Evolutionary conservation across 1,140 invertebrate species (phyloP).

Genomic region (Drosophila leontia): DNA sequence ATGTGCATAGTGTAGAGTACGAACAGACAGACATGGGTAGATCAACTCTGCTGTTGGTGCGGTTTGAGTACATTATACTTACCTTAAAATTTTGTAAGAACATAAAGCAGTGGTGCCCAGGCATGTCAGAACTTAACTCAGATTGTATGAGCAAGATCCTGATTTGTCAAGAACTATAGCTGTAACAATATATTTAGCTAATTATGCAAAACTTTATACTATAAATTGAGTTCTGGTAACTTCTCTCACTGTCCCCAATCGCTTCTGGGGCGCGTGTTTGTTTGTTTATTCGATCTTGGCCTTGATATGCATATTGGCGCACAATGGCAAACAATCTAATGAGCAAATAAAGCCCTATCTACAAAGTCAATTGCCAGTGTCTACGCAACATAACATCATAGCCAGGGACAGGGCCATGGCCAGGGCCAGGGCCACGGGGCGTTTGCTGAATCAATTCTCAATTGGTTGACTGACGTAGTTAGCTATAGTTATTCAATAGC

Average conservation of each 20-base stretch:
- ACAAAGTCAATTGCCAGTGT: slow-evolving; percentile 38
- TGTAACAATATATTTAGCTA: too few species aligned
- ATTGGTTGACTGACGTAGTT: neutral
- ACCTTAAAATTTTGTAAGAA: too few species aligned
- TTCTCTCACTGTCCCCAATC: slow-evolving; percentile 5
- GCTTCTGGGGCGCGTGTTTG: slow-evolving; percentile 33
- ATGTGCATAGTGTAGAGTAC: too few species aligned
- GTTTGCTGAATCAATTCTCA: slow-evolving; percentile 3
- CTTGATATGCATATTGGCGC: slow-evolving; percentile 76
- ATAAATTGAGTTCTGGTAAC: neutral
- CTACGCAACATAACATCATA: slow-evolving; percentile 26
- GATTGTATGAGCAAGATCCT: too few species aligned
- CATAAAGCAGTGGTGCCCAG: too few species aligned
- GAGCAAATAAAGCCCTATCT: slow-evolving; percentile 34
- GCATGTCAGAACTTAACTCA: too few species aligned
- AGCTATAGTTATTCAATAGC: neutral
- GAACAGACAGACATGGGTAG: too few species aligned
- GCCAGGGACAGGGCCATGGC: slow-evolving; percentile 3
- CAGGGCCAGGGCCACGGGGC: slow-evolving; percentile 10
- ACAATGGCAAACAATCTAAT: slow-evolving; percentile 66
- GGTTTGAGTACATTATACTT: too few species aligned
- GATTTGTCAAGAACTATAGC: too few species aligned
- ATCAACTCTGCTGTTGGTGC: too few species aligned
- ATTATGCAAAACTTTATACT: too few species aligned
- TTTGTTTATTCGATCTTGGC: slow-evolving; percentile 54